Percentiles rank a stretch among this genome's conserved stretches.
These are phyloP conservation scores for Myotis yumanensis DNA, from an alignment of 2,113 vertebrate species.

Conservation along the genomic window DNA sequence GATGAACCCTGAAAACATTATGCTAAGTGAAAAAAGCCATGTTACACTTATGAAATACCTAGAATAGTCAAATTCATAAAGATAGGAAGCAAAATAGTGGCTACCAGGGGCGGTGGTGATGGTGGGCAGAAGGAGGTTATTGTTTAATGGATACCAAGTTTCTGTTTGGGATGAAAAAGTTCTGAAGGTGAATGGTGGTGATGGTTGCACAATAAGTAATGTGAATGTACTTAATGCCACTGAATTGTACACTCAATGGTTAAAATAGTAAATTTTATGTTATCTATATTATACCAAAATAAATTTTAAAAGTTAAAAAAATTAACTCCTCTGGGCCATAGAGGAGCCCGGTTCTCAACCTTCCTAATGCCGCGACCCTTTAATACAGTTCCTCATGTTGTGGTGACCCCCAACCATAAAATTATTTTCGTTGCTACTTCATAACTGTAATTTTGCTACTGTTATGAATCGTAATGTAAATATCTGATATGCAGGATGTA, in stretches of 20 bases:
- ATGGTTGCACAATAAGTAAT: neutral
- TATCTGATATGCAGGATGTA: no score
- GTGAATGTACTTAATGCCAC: neutral
- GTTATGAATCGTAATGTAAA: no score
- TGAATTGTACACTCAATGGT: neutral
- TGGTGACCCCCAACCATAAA: no score
- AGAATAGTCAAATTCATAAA: neutral
- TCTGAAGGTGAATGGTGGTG: neutral
- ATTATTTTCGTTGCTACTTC: no score
- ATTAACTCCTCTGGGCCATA: neutral
- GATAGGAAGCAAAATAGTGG: neutral
- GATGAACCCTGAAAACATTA: neutral
- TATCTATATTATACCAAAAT: neutral
- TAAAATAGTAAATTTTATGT: neutral
- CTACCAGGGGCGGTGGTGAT: no score
- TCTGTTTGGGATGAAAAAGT: neutral
- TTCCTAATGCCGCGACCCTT: no score
- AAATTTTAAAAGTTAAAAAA: neutral
- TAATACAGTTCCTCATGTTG: no score
- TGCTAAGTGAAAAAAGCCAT: neutral
- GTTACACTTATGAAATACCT: neutral
- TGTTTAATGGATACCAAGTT: neutral
- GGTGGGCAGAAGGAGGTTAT: neutral
- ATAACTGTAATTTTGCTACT: no score
- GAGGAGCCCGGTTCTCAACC: neutral